Percentiles rank a stretch among this genome's conserved stretches.
Conservation (phyloP, 2,888 invertebrate species). For the Ophioninae sp. region DNA sequence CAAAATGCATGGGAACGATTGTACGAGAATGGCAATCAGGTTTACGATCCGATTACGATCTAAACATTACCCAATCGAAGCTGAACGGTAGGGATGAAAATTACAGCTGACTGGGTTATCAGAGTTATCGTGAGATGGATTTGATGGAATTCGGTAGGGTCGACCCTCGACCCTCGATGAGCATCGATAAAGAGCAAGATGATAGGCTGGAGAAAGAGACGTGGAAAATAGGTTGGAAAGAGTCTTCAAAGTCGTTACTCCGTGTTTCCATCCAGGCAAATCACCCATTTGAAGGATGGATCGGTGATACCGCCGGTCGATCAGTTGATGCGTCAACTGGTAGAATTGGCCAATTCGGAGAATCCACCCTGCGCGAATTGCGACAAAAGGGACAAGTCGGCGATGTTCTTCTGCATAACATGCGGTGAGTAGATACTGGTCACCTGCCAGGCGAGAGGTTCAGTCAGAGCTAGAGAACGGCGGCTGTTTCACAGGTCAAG, state of each 20-base stretch:
- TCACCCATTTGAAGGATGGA: slow-evolving; percentile 85
- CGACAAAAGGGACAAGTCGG: slow-evolving; percentile 86
- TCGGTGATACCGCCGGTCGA: slow-evolving; percentile 85
- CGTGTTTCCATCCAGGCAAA: slow-evolving; percentile 81
- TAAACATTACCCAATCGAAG: too few relatives aligned
- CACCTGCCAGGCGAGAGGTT: not conserved
- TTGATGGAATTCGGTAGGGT: too few relatives aligned
- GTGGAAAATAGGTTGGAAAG: not conserved
- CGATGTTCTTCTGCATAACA: slow-evolving; percentile 91
- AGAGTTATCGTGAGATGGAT: too few relatives aligned
- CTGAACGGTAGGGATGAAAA: too few relatives aligned
- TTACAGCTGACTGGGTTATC: too few relatives aligned
- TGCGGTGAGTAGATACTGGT: slow-evolving; percentile 82
- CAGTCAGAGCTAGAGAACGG: not conserved
- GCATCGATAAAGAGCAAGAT: not conserved
- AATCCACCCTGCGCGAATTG: slow-evolving; percentile 90
- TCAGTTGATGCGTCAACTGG: slow-evolving; percentile 86
- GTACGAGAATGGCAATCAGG: not conserved
- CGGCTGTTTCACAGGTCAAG: slow-evolving; percentile 83
- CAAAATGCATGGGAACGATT: not conserved
- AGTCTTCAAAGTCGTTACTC: not conserved
- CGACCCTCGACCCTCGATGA: too few relatives aligned
- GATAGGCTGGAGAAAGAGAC: too few relatives aligned
- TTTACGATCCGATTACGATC: too few relatives aligned
- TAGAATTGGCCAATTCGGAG: slow-evolving; percentile 87